Conservation (phyloP, 1,140 invertebrate genomes). For the Drosophila grimshawi region DNA sequence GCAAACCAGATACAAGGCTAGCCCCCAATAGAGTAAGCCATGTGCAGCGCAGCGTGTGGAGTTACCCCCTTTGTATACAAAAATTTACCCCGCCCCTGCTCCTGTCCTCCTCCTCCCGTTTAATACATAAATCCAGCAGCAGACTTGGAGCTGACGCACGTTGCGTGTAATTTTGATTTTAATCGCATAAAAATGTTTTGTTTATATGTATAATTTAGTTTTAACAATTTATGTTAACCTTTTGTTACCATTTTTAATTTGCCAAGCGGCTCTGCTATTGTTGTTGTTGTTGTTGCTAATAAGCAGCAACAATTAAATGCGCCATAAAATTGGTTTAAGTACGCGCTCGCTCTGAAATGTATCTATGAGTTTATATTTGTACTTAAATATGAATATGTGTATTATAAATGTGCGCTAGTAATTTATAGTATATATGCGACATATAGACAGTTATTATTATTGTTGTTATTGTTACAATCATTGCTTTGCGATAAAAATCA, state of each 20-base stretch:
- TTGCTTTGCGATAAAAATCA: constrained; percentile 76
- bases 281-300: constrained; percentile 56
- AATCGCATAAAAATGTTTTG: constrained; percentile 82
- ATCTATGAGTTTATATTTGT: constrained; percentile 14
- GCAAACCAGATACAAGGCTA: constrained; percentile 37
- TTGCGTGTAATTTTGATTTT: constrained; percentile 83
- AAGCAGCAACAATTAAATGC: constrained; percentile 82
- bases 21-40: constrained; percentile 20
- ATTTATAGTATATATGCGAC: constrained; percentile 10
- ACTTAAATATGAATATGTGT: constrained; percentile 27
- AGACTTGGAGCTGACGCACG: constrained; percentile 67
- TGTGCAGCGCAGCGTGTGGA: constrained; percentile 55
- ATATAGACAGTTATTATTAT: constrained; percentile 78
- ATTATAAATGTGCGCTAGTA: constrained; percentile 45
- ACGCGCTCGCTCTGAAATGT: constrained; percentile 51
- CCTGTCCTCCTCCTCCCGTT: not conserved
- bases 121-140: constrained; percentile 1
- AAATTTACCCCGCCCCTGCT: not conserved
- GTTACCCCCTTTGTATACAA: not conserved
- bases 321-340: constrained; percentile 80
- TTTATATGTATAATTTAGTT: constrained; percentile 84
- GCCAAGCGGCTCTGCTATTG: constrained; percentile 31
- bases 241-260: constrained; percentile 83
- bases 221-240: constrained; percentile 82
- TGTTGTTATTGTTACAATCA: constrained; percentile 70